Evolutionary conservation across 2,113 vertebrate species (phyloP), one percentile per base, ranked within the genome.

Genomic region (Ursus arctos): DNA sequence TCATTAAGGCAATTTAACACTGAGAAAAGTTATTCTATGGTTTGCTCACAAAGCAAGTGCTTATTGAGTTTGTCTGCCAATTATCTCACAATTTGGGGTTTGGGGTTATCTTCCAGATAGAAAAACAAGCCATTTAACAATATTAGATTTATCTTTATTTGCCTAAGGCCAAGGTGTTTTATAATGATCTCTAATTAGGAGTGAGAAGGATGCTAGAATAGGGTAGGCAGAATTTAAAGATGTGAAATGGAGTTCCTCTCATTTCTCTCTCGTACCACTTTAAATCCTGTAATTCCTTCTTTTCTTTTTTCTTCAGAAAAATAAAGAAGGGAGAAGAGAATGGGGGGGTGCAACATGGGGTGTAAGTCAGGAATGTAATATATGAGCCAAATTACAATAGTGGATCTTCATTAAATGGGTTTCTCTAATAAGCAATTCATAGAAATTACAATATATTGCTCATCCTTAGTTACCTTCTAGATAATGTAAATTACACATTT

Each of bases 151-250:
- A 21, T 28, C 43, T 2, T 76, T 59, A 55, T 88, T 91, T 94
- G 59, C 61, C 26, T 24, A 81, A 40, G 33, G 40, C 9, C 47
- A 72, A 93, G 4, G 65, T 84, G 18, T 93, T 65, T 72, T 80
- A 84, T 53, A 80, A 69, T 51, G 21, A 53, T 63, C 63, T 59
- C 31, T 69, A 91, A 88, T 80, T 88, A 82, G 47, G 28, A 88
- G 6, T 33, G 7, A 53, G 61, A 28, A 88, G 18, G 53, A 26
- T 95, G 7, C 47, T 92, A 11, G 26, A 80, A 49, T 43, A 76
- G 15, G 84, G 65, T 74, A 91, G 67, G 24, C 14, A 84, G 43
- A 81, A 95, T 81, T 88, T 79, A 77, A 61, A 89, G 69, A 89
- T 33, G 5, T 14, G 49, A 81, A 80, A 47, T 67, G 24, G 15